These are phyloP conservation scores for Microvelia longipes DNA, from an alignment of 1,140 invertebrate genomes.

Conservation along the genomic window DNA sequence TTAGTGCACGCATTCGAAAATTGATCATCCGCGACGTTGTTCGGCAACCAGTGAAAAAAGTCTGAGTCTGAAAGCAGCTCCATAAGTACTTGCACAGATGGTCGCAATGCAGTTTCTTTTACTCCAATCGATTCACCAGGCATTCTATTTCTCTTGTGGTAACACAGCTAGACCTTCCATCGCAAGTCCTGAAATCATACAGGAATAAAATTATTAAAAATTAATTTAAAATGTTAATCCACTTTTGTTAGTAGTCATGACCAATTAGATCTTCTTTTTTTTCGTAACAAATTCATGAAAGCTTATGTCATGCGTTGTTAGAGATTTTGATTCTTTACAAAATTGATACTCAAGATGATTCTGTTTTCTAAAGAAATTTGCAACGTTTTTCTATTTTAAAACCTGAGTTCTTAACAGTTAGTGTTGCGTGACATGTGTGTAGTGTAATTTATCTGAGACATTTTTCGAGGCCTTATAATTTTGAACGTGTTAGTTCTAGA, in stretches of 20 bases:
- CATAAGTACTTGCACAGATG: constrained; percentile 32
- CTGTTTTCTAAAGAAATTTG: too few species aligned
- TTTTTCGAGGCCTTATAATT: too few species aligned
- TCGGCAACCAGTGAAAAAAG: constrained; percentile 24
- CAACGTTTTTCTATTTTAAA: too few species aligned
- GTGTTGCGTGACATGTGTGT: too few species aligned
- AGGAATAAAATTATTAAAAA: background rate
- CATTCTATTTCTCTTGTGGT: constrained; percentile 7
- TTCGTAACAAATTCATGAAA: background rate
- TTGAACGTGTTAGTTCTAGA: too few species aligned
- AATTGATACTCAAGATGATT: too few species aligned
- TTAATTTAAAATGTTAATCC: too few species aligned
- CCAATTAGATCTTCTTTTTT: background rate
- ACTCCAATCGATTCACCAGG: constrained; percentile 27
- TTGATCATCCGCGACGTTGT: constrained; percentile 20
- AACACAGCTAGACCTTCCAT: constrained; percentile 20
- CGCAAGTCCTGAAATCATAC: constrained; percentile 19
- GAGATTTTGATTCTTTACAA: too few species aligned
- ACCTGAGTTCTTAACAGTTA: too few species aligned
- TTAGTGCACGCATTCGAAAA: constrained; percentile 30
- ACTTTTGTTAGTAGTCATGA: background rate
- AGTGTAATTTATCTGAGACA: too few species aligned
- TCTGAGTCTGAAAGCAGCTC: constrained; percentile 36
- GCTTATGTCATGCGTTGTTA: background rate
- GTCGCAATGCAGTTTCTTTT: constrained; percentile 37